Evolutionary conservation across 2,113 vertebrate species (phyloP), one percentile per base, ranked within the genome.

Genomic region (Numida meleagris): DNA sequence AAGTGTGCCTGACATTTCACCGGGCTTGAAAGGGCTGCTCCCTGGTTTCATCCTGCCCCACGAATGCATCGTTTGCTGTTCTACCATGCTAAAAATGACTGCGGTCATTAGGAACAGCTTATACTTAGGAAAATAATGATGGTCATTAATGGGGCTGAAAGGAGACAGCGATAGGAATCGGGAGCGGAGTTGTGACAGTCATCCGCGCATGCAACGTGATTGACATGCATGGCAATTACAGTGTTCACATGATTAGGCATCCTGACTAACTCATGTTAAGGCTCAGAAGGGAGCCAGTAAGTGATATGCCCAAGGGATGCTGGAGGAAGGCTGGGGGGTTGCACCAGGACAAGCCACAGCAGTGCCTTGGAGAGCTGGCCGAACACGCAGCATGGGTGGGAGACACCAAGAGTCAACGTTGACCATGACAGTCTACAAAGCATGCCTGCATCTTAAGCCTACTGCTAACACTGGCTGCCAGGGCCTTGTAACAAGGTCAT

Each of bases 21-120:
- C 0, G 82, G 71, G 50, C 51, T 67, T 67, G 82, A 81, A 74
- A 94, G 76, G 87, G 86, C 84, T 94, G 31, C 45, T 68, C 79
- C 85, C 66, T 34, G 20, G 50, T 79, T 86, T 43, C 70, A 13
- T 83, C 91, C 75, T 14, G 4, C 63, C 84, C 85, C 85, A 38
- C 3, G 57, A 89, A 93, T 16, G 91, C 94, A 77, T 61, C 85
- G 83, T 91, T 93, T 89, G 82, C 89, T 86, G 89, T 78, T 91
- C 91, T 95, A 68, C 85, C 95, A 95, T 15, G 72, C 91, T 94
- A 88, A 74, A 90, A 95, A 95, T 78, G 85, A 93, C 79, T 51
- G 57, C 0, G 33, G 85, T 84, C 93, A 83, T 97, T 95, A 96
- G 73, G 85, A 95, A 81, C 85, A 90, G 95, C 95, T 91, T 97